Evolutionary conservation across 1,140 invertebrate species (phyloP).

Genomic region (Pogonomyrmex barbatus): DNA sequence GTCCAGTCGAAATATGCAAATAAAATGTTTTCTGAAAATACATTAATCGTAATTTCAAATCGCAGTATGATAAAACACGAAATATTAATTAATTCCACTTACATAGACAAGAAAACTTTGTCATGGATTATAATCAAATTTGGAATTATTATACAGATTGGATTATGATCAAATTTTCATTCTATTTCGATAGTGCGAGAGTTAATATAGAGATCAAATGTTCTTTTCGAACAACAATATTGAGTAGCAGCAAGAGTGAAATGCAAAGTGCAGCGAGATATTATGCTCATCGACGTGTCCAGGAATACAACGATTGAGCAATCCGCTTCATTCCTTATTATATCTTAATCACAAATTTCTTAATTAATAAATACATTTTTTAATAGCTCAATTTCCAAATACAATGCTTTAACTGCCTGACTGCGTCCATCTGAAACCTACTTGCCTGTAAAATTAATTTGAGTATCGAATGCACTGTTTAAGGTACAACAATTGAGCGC

Average conservation of each 20-base stretch:
- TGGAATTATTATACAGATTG: no score
- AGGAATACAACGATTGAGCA: constrained; percentile 18
- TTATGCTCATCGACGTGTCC: constrained; percentile 1
- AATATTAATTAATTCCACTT: neutral
- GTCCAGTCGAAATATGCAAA: neutral
- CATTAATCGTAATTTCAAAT: neutral
- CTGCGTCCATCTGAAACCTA: neutral
- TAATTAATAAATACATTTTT: neutral
- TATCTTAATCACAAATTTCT: neutral
- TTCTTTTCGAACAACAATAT: neutral
- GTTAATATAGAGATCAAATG: constrained; percentile 27
- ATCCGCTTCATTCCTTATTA: neutral
- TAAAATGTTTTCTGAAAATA: constrained; percentile 9
- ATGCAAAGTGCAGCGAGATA: neutral
- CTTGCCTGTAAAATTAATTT: constrained; percentile 20
- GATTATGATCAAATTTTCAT: no score
- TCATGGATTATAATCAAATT: neutral
- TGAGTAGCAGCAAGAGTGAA: neutral
- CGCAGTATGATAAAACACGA: neutral
- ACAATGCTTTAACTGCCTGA: neutral
- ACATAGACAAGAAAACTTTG: neutral
- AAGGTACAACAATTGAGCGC: constrained; percentile 15
- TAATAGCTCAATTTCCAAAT: neutral
- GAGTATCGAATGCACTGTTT: neutral
- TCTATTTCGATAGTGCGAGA: neutral